Conservation (phyloP, 2,888 invertebrate genomes). For the Drosophila algonquin region DNA sequence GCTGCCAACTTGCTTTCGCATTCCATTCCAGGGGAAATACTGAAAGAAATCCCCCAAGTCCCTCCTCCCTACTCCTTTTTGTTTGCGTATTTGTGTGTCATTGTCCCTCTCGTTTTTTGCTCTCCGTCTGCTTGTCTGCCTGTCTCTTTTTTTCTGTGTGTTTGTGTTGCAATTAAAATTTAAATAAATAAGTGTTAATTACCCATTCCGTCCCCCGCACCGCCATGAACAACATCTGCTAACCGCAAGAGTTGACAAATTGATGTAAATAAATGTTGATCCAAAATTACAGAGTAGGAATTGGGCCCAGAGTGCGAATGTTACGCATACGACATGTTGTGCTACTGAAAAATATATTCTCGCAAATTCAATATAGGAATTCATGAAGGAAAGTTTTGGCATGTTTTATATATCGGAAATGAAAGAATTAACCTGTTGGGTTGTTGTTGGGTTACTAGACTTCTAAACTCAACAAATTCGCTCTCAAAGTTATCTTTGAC, state of each 20-base stretch:
- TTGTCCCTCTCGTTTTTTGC: not conserved
- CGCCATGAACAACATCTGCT: slow-evolving; percentile 14
- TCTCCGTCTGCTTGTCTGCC: not conserved
- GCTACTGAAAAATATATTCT: not conserved
- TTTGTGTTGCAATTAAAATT: slow-evolving; percentile 32
- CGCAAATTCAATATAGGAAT: too few species aligned
- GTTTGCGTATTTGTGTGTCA: slow-evolving; percentile 10
- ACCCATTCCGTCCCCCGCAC: not conserved
- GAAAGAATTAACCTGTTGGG: too few species aligned
- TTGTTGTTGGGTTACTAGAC: too few species aligned
- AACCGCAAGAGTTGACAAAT: not conserved
- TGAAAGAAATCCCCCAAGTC: slow-evolving; percentile 13
- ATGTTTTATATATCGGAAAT: too few species aligned
- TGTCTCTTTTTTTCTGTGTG: slow-evolving; percentile 20
- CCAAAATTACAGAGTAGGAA: not conserved
- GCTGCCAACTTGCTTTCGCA: slow-evolving; percentile 62
- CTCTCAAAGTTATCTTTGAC: too few species aligned
- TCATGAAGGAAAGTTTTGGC: too few species aligned
- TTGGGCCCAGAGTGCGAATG: not conserved
- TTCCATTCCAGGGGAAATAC: slow-evolving; percentile 26
- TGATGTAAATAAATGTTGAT: not conserved
- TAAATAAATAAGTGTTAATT: slow-evolving; percentile 40
- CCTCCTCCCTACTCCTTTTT: slow-evolving; percentile 2
- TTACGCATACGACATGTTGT: not conserved
- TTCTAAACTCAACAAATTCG: too few species aligned